A percentile compares a stretch with the other conserved stretches of the same genome.
These are phyloP conservation scores for Vulpes lagopus DNA, from an alignment of 2,113 vertebrate genomes.

Conservation along the genomic window DNA sequence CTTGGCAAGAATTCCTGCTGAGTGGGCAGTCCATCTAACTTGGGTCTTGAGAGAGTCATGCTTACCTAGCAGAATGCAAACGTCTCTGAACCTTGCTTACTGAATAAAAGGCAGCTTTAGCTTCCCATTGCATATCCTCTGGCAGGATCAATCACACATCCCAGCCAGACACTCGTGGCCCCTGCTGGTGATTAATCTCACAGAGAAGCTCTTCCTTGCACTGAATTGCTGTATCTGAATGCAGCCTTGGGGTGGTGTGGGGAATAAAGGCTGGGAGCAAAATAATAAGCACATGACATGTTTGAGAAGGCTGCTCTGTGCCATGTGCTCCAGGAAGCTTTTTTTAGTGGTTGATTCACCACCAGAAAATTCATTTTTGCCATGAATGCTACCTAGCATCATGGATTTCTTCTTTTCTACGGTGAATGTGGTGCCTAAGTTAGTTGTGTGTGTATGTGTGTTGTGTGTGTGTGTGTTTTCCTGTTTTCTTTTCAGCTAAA, in stretches of 20 bases:
- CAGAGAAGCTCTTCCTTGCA: slow-evolving; percentile 75
- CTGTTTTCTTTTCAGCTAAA: not conserved
- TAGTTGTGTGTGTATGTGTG: not conserved
- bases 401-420: not conserved
- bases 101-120: slow-evolving; percentile 87
- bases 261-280: slow-evolving; percentile 72
- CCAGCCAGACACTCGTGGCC: slow-evolving; percentile 78
- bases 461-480: too few relatives aligned
- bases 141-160: slow-evolving; percentile 85
- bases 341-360: slow-evolving; percentile 52
- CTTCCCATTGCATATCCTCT: slow-evolving; percentile 85
- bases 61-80: slow-evolving; percentile 88
- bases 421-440: not conserved
- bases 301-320: not conserved
- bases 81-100: slow-evolving; percentile 86
- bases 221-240: slow-evolving; percentile 73
- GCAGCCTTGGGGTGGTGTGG: slow-evolving; percentile 45
- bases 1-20: slow-evolving; percentile 81
- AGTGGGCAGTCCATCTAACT: slow-evolving; percentile 83
- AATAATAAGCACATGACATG: slow-evolving; percentile 68
- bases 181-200: slow-evolving; percentile 83
- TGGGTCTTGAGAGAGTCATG: slow-evolving; percentile 86
- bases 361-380: slow-evolving; percentile 65
- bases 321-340: slow-evolving; percentile 49
- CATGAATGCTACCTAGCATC: not conserved